A percentile compares a stretch with the other conserved stretches of the same genome.
Conservation (phyloP, 2,888 invertebrate genomes). For the Zhengitettix transpicula region DNA sequence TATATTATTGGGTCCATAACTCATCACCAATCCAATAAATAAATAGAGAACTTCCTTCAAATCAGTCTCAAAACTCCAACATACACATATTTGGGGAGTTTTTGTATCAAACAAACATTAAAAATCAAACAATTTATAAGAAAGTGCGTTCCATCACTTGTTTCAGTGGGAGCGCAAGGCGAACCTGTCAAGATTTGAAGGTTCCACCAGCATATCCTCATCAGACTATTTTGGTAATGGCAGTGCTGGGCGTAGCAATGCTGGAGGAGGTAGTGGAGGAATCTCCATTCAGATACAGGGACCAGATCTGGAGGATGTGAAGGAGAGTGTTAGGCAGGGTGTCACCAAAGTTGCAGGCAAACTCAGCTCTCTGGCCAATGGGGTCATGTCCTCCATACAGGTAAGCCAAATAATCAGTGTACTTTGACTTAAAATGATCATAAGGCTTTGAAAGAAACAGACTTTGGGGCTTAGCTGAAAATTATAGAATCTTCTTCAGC, state of each 20-base stretch:
- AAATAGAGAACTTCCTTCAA: background rate
- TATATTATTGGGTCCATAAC: too few species aligned
- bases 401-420: constrained; percentile 21
- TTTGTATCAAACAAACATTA: background rate
- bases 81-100: background rate
- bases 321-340: constrained; percentile 91
- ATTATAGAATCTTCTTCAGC: too few species aligned
- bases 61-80: background rate
- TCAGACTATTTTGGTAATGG: constrained; percentile 80
- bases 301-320: constrained; percentile 85
- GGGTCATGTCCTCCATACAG: constrained; percentile 85
- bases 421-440: too few species aligned
- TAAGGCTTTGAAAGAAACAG: too few species aligned
- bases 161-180: constrained; percentile 34
- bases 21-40: too few species aligned
- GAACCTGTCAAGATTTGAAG: constrained; percentile 67
- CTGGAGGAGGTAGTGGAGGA: constrained; percentile 14
- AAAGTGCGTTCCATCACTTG: constrained; percentile 3
- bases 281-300: constrained; percentile 18
- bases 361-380: constrained; percentile 84
- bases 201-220: constrained; percentile 87
- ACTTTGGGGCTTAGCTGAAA: too few species aligned
- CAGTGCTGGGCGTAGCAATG: constrained; percentile 18
- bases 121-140: background rate
- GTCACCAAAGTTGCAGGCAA: constrained; percentile 96